Evolutionary conservation across 2,113 vertebrate genomes (phyloP), one percentile per base, ranked within the genome.

Genomic region (Lepisosteus osseus): DNA sequence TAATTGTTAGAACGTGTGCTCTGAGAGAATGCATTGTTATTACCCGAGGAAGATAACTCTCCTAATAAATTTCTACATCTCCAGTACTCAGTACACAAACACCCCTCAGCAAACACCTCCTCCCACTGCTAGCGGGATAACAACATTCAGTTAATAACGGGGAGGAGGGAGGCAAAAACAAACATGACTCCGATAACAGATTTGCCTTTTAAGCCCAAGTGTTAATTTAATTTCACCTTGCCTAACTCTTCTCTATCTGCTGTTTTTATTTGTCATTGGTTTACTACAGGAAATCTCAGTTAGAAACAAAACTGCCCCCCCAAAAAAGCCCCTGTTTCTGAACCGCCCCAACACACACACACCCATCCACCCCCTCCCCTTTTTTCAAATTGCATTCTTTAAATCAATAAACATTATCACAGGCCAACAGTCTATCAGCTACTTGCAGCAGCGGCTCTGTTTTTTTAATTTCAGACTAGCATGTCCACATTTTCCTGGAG

Each of bases 371-470:
- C 74, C 76, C 72, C 78, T 82, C 85, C 89, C 80, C 29, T 29
- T 29, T 29, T 29, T 5, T 51, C 47, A 51, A 51, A 51, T 51
- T 51, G 47, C 47, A 51, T 51, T 51, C 47, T 69, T 77, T 83
- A 83, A 85, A 90, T 90, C 89, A 90, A 90, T 91, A 90, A 88
- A 91, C 90, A 90, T 90, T 86, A 90, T 88, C 89, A 90, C 83
- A 86, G 85, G 85, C 82, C 85, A 85, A 83, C 85, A 90, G 88
- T 84, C 86, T 86, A 87, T 87, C 85, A 80, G 81, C 82, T 79
- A 82, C 79, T 77, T 82, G 80, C 84, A 85, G 82, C 85, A 84
- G 81, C 79, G 75, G 42, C 68, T 84, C 76, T 88, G 86, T 84
- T 76, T 84, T 82, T 87, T 81, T 81, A 77, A 87, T 82, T 80